A percentile compares a stretch with the other conserved stretches of the same genome.
These are phyloP conservation scores for Dinoponera quadriceps DNA, from an alignment of 1,140 invertebrate species.

Conservation along the genomic window DNA sequence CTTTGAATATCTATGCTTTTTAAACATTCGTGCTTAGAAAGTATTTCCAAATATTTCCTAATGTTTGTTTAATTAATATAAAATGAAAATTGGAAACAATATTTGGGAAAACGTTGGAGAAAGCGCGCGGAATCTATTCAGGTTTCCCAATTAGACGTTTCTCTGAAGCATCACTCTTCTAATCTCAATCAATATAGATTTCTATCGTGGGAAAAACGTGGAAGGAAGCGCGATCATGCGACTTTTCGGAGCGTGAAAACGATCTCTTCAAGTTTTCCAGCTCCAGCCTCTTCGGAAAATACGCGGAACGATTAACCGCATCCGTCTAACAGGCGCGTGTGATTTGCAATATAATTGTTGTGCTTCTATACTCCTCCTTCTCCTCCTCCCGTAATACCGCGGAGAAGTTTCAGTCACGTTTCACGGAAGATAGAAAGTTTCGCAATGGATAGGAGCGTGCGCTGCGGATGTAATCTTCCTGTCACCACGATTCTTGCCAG, in stretches of 20 bases:
- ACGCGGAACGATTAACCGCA: background rate
- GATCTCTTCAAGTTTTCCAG: background rate
- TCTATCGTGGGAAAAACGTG: too few species aligned
- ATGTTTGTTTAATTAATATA: too few species aligned
- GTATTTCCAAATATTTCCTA: too few species aligned
- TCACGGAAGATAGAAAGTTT: slow-evolving; percentile 39
- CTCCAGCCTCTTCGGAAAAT: background rate
- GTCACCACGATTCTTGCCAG: background rate
- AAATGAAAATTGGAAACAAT: too few species aligned
- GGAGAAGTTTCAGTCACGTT: slow-evolving; percentile 11
- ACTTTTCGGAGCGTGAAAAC: background rate
- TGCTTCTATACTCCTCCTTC: background rate
- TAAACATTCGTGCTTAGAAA: too few species aligned
- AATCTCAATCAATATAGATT: too few species aligned
- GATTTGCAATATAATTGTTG: slow-evolving; percentile 17
- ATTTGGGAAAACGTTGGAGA: too few species aligned
- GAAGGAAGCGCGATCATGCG: too few species aligned
- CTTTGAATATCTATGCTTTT: too few species aligned
- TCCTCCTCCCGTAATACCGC: background rate
- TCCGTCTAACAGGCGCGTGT: background rate
- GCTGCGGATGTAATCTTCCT: slow-evolving; percentile 14
- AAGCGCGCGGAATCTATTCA: too few species aligned
- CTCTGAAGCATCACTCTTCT: too few species aligned
- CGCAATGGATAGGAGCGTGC: background rate
- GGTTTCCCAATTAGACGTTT: too few species aligned